Evolutionary conservation across 2,113 vertebrate species (phyloP).

Genomic region (Vulpes lagopus): DNA sequence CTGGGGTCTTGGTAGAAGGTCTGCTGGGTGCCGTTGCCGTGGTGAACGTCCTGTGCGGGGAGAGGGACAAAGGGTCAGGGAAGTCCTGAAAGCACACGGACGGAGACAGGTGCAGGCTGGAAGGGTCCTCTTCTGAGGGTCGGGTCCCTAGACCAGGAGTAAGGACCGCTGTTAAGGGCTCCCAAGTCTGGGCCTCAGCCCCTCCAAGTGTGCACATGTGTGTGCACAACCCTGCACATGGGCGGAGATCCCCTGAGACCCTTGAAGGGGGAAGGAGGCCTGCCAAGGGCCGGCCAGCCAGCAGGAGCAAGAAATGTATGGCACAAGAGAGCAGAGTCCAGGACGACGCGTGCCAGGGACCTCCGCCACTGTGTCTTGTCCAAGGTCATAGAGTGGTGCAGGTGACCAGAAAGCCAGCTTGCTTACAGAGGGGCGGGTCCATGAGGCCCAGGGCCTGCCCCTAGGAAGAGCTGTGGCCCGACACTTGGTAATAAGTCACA

Average conservation of each 20-base stretch:
- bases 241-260: not conserved
- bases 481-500: not conserved
- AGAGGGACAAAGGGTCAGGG: not conserved
- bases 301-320: not conserved
- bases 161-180: not conserved
- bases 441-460: rapidly evolving
- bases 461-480: not conserved
- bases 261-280: not conserved
- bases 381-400: not conserved
- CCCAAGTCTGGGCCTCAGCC: not conserved
- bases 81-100: not conserved
- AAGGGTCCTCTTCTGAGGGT: not conserved
- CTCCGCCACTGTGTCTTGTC: not conserved
- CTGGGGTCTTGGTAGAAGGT: conserved; percentile 94
- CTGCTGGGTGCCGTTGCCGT: conserved; percentile 95
- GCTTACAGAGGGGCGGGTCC: not conserved
- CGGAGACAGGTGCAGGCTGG: not conserved
- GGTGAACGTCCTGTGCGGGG: conserved; percentile 93
- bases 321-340: not conserved
- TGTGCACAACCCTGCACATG: not conserved
- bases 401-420: not conserved
- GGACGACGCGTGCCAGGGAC: not conserved
- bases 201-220: too few species aligned
- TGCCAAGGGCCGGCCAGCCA: not conserved
- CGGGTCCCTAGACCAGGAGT: not conserved